Evolutionary conservation across 1,140 invertebrate species (phyloP).

Genomic region (Phthorimaea operculella): DNA sequence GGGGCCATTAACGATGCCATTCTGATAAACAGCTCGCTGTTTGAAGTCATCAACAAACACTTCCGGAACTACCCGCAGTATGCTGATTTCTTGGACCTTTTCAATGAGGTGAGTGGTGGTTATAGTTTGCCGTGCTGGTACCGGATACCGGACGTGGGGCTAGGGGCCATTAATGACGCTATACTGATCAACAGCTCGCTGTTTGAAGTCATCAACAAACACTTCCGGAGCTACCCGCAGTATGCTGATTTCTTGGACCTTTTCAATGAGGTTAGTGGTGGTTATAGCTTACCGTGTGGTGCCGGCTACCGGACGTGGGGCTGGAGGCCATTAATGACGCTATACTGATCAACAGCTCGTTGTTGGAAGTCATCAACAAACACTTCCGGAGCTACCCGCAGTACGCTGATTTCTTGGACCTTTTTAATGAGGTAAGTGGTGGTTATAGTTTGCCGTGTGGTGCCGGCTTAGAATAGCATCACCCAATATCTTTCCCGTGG

Average conservation of each 20-base stretch:
- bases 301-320: constrained; percentile 82
- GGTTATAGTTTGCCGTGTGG: not conserved
- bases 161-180: constrained; percentile 89
- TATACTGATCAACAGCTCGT: constrained; percentile 47
- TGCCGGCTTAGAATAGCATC: no score
- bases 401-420: constrained; percentile 80
- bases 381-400: constrained; percentile 79
- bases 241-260: constrained; percentile 82
- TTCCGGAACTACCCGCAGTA: constrained; percentile 82
- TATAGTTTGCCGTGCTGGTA: constrained; percentile 96
- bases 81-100: constrained; percentile 79
- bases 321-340: constrained; percentile 89
- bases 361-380: constrained; percentile 79
- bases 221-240: constrained; percentile 78
- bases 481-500: no score
- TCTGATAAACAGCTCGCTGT: constrained; percentile 67
- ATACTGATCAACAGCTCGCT: constrained; percentile 62
- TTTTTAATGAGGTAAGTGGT: constrained; percentile 80
- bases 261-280: constrained; percentile 81
- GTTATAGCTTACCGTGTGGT: constrained; percentile 97
- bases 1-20: constrained; percentile 87
- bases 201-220: constrained; percentile 78
- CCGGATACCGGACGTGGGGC: constrained; percentile 80
- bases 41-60: constrained; percentile 78
- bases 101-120: constrained; percentile 81